Evolutionary conservation across 2,888 invertebrate species (phyloP).

Genomic region (Platycnemis pennipes): DNA sequence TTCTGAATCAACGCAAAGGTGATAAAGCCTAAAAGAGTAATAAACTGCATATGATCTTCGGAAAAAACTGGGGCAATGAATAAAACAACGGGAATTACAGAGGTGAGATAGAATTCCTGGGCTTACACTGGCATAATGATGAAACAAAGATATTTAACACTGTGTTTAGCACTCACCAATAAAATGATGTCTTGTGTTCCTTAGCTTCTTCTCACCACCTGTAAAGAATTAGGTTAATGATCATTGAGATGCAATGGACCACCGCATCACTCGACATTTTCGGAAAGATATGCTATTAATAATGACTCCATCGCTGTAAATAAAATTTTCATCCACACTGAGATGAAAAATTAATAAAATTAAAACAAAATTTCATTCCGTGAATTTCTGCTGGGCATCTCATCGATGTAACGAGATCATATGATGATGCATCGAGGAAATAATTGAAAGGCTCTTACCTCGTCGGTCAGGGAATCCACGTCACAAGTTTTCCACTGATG

Average conservation of each 20-base stretch:
- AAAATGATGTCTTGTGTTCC: background rate
- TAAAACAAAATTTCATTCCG: background rate
- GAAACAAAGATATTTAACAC: background rate
- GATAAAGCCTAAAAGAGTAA: background rate
- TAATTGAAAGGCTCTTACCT: background rate
- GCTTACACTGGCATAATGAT: background rate
- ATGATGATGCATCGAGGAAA: background rate
- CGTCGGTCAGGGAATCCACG: conserved; percentile 27
- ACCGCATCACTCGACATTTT: background rate
- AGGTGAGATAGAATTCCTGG: background rate
- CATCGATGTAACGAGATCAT: background rate
- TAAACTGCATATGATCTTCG: background rate
- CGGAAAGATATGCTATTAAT: background rate
- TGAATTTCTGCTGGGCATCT: background rate
- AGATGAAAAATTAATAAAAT: background rate
- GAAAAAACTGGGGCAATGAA: conserved; percentile 16
- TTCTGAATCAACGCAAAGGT: background rate
- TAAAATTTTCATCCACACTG: background rate
- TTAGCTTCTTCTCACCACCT: conserved; percentile 25
- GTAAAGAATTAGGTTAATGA: conserved; percentile 63
- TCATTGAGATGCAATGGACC: background rate
- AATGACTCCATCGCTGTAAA: background rate
- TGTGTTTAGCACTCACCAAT: conserved; percentile 11
- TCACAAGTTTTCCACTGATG: conserved; percentile 5
- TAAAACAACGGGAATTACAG: background rate